Conservation (phyloP, 2,888 invertebrate species). For the Eristalinus sepulchralis region DNA sequence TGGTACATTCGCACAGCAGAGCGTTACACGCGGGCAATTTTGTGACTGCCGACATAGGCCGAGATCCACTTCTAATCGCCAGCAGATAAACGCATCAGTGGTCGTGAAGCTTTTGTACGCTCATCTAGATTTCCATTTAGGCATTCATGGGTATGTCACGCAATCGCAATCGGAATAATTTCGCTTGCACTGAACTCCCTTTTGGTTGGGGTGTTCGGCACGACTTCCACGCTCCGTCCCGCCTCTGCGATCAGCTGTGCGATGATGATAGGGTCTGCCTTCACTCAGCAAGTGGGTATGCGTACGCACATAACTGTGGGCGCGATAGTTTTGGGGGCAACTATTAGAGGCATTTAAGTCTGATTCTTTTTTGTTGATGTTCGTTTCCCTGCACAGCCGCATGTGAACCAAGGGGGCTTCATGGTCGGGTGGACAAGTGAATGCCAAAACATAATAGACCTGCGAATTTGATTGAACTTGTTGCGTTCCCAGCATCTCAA, state of each 20-base stretch:
- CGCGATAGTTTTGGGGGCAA: slow-evolving; percentile 31
- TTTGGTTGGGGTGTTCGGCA: neutral
- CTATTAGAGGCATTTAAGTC: slow-evolving; percentile 60
- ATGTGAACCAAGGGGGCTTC: slow-evolving; percentile 27
- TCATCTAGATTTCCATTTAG: slow-evolving; percentile 62
- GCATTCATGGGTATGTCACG: slow-evolving; percentile 68
- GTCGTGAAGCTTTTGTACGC: slow-evolving; percentile 58
- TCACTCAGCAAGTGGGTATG: slow-evolving; percentile 21
- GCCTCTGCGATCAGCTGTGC: slow-evolving; percentile 30
- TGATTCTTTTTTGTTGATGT: slow-evolving; percentile 13
- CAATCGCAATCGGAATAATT: slow-evolving; percentile 68
- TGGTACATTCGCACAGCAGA: slow-evolving; percentile 51
- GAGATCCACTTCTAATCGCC: slow-evolving; percentile 67
- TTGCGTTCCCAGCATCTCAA: neutral
- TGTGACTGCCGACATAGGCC: slow-evolving; percentile 34
- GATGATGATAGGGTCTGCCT: slow-evolving; percentile 53
- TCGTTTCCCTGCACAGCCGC: slow-evolving; percentile 18
- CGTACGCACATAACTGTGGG: slow-evolving; percentile 4
- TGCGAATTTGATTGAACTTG: slow-evolving; percentile 35
- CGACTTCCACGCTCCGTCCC: slow-evolving; percentile 21
- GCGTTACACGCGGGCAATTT: slow-evolving; percentile 65
- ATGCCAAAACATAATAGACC: slow-evolving; percentile 38
- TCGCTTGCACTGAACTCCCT: slow-evolving; percentile 8
- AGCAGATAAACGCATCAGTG: slow-evolving; percentile 69
- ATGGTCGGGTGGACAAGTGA: slow-evolving; percentile 50